These are phyloP conservation scores for Vollenhovia emeryi DNA, from an alignment of 1,140 invertebrate species.

Conservation along the genomic window DNA sequence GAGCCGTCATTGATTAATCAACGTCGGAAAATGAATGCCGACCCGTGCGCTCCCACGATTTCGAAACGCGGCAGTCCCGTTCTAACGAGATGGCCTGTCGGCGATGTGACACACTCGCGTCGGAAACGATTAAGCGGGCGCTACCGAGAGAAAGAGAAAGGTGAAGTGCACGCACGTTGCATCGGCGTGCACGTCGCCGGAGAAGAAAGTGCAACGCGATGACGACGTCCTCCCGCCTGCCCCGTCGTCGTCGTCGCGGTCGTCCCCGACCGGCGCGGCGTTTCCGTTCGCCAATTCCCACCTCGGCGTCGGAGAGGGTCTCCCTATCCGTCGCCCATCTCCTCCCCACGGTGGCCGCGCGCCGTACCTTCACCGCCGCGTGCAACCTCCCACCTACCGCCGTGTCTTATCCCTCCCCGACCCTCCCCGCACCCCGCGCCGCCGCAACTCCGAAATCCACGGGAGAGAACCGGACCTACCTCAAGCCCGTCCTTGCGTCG, in stretches of 20 bases:
- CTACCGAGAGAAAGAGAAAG: slow-evolving; percentile 81
- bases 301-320: background rate
- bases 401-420: background rate
- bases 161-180: slow-evolving; percentile 77
- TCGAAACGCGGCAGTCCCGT: slow-evolving; percentile 36
- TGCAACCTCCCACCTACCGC: slow-evolving; percentile 23
- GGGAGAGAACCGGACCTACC: slow-evolving; percentile 65
- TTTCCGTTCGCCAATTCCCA: slow-evolving; percentile 50
- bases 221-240: slow-evolving; percentile 67
- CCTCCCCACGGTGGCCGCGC: background rate
- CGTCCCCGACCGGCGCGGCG: background rate
- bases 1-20: background rate
- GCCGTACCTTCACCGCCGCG: slow-evolving; percentile 9
- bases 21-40: background rate
- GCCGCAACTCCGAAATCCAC: slow-evolving; percentile 38
- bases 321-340: background rate
- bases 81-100: background rate
- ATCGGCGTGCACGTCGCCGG: slow-evolving; percentile 47
- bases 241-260: slow-evolving; percentile 4
- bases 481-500: slow-evolving; percentile 62
- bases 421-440: background rate
- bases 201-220: slow-evolving; percentile 81
- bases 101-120: slow-evolving; percentile 38
- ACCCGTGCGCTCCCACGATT: slow-evolving; percentile 2
- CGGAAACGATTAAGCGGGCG: slow-evolving; percentile 71